phyloP scores from a whole-genome alignment of 2,113 vertebrate species.

The Corydoras sp. region DNA sequence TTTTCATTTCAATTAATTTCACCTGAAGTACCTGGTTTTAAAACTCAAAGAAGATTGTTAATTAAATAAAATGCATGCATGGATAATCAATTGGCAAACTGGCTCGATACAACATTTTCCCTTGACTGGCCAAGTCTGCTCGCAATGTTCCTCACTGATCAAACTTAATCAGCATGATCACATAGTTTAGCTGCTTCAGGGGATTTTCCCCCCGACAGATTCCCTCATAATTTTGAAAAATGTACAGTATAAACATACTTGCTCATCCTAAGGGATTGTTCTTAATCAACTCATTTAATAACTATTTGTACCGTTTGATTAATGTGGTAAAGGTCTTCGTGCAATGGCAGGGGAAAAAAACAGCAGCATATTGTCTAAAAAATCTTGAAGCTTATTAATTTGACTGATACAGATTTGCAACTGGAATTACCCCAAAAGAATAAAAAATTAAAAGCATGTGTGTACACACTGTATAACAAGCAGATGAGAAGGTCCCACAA shows the following conservation, averaged over 20 bases:
- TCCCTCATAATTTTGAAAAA: conserved; percentile 14
- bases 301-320: conserved; percentile 14
- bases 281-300: conserved; percentile 11
- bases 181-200: conserved; percentile 3
- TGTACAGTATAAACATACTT: conserved; percentile 15
- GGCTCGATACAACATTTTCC: no score
- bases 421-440: no score
- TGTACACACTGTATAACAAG: no score
- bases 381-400: background rate
- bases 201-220: background rate
- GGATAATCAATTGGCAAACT: conserved; percentile 33
- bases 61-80: conserved; percentile 11
- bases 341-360: background rate
- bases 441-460: no score
- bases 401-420: no score
- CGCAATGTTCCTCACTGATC: conserved; percentile 14
- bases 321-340: background rate
- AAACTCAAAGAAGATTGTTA: no score
- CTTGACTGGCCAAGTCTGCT: background rate
- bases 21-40: background rate
- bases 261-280: conserved; percentile 13
- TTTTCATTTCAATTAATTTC: background rate
- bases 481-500: no score
- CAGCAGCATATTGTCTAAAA: conserved; percentile 4
- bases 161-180: conserved; percentile 24